Base-by-base conservation (phyloP, 2,113 vertebrate species). In the Pica pica region DNA sequence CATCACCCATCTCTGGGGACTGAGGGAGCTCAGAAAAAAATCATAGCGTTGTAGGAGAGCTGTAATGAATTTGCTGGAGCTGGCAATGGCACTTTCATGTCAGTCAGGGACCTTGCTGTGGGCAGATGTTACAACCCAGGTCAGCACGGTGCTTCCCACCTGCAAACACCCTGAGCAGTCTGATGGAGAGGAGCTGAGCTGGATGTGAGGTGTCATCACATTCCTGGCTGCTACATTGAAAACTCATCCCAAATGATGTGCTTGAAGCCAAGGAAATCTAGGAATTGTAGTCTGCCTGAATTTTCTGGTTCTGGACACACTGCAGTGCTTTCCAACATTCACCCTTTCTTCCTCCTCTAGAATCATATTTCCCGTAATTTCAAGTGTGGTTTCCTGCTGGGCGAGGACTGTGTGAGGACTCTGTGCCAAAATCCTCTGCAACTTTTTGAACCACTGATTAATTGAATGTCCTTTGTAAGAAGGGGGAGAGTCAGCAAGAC, bases 401-500 rank as follows among this genome's bases (percentile, higher is more conserved):
- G 26, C 20, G 44, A 57, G 37, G 53, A 41, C 27, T 59, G 24
- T 5, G 15, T 0, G 33, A 63, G 30, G 24, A 50, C 52, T 59
- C 30, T 1, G 16, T 30, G 57, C 76, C 91, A 90, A 83, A 86
- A 56, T 12, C 47, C 44, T 90, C 33, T 20, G 61, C 24, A 79
- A 1, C 67, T 44, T 85, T 24, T 35, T 39, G 60, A 85, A 63
- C 16, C 30, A 1, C 18, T 12, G 30, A 33, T 7, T 57, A 33
- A 55, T 64, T 35, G 39, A 31, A 37, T 2, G 33, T 6, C 31
- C 41, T 60, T 60, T 31, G 28, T 1, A 31, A 37, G 16, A 26
- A 27, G 3, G 28, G 21, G 26, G 11, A 21, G 5, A 56, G n/a
- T 33, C 50, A 5, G 7, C 0, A 0, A 46, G 30, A n/a, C 13